These are phyloP conservation scores for Chymomyza procnemis DNA, from an alignment of 2,888 invertebrate species.

Conservation along the genomic window DNA sequence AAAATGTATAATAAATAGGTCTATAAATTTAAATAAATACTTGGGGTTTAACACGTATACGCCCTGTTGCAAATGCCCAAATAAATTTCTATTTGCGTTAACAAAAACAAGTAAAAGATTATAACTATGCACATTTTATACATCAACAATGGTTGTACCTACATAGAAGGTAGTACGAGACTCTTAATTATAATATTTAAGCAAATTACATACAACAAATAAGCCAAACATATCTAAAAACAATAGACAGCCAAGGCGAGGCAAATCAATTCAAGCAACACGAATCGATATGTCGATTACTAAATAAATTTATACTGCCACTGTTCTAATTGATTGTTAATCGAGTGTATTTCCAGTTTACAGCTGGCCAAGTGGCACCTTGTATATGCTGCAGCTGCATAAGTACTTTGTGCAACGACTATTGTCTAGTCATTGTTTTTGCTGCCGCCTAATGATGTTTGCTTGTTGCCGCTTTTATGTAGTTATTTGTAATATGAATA, in stretches of 20 bases:
- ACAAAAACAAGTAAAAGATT: background rate
- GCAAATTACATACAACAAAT: too few relatives aligned
- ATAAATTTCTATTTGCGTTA: background rate
- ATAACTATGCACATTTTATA: background rate
- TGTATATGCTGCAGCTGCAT: too few relatives aligned
- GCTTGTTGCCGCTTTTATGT: background rate
- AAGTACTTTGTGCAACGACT: too few relatives aligned
- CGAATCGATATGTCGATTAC: constrained; percentile 58
- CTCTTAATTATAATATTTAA: too few relatives aligned
- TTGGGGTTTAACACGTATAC: background rate
- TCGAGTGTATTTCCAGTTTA: constrained; percentile 67
- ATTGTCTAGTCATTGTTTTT: background rate
- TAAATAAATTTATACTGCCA: constrained; percentile 36
- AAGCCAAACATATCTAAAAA: constrained; percentile 40
- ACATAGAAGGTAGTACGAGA: too few relatives aligned
- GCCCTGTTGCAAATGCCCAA: background rate
- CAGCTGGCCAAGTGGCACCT: too few relatives aligned
- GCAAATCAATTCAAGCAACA: background rate
- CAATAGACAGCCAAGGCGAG: constrained; percentile 36
- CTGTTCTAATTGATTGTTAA: constrained; percentile 69
- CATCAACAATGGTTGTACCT: background rate
- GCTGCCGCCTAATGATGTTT: background rate
- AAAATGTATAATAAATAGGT: too few relatives aligned
- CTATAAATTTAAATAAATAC: too few relatives aligned
- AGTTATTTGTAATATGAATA: background rate